Evolutionary conservation across 1,140 invertebrate species (phyloP).

Genomic region (Telenomus remus): DNA sequence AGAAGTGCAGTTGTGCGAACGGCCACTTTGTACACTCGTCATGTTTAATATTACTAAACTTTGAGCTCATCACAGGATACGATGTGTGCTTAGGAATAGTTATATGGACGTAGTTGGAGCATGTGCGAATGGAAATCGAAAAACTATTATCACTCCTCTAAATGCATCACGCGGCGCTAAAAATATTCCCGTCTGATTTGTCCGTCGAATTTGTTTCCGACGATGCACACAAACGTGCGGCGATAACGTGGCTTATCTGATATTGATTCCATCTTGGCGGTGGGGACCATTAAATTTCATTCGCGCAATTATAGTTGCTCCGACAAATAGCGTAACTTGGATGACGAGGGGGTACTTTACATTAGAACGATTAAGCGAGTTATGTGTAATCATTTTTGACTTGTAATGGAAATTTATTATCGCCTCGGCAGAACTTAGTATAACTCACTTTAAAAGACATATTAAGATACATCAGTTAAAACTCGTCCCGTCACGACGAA

Average conservation of each 20-base stretch:
- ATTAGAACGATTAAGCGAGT: conserved; percentile 18
- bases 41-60: conserved; percentile 51
- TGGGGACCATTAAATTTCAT: conserved; percentile 13
- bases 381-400: conserved; percentile 12
- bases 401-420: conserved; percentile 32
- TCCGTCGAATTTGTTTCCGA: conserved; percentile 24
- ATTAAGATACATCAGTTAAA: conserved; percentile 45
- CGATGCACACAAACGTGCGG: neutral
- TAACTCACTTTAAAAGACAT: conserved; percentile 39
- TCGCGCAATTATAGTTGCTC: conserved; percentile 15
- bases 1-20: conserved; percentile 20
- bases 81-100: conserved; percentile 49
- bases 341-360: neutral
- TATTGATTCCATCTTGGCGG: conserved; percentile 5
- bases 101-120: conserved; percentile 24
- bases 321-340: conserved; percentile 21
- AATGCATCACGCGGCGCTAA: conserved; percentile 42
- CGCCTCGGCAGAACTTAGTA: conserved; percentile 13
- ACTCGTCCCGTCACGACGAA: conserved; percentile 22
- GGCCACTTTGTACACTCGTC: conserved; percentile 43
- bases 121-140: conserved; percentile 33
- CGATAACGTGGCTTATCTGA: conserved; percentile 8
- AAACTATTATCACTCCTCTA: conserved; percentile 53
- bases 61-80: conserved; percentile 42
- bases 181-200: conserved; percentile 48